Conservation (phyloP, 2,113 vertebrate genomes). For the Herpailurus yagouaroundi region DNA sequence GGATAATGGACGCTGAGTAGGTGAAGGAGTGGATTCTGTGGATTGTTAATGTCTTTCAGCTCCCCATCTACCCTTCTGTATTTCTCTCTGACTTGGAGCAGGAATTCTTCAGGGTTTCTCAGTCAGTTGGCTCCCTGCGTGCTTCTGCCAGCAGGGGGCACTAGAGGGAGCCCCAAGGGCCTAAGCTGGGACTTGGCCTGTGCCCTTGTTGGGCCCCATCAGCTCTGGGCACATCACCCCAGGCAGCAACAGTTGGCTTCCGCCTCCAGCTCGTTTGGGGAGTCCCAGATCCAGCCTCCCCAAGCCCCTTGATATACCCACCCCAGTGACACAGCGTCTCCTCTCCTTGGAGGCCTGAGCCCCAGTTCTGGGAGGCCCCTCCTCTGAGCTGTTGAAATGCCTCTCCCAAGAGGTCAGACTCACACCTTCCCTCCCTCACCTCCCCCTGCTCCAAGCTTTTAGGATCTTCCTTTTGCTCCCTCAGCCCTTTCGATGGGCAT, state of each 20-base stretch:
- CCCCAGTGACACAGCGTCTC: background rate
- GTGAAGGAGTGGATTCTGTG: background rate
- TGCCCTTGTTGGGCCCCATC: background rate
- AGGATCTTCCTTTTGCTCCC: background rate
- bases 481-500: background rate
- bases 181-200: background rate
- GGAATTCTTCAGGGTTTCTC: background rate
- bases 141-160: background rate
- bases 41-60: background rate
- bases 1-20: background rate
- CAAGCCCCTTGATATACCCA: background rate
- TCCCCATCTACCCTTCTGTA: background rate
- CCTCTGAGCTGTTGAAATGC: background rate
- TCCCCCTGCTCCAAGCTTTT: background rate
- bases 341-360: background rate
- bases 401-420: background rate
- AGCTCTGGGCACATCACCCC: too few relatives aligned
- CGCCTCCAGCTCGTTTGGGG: background rate
- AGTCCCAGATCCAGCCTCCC: background rate
- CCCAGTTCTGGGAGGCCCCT: background rate
- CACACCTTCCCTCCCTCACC: background rate
- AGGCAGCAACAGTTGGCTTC: background rate
- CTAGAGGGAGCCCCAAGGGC: background rate
- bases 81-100: background rate
- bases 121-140: background rate